Conservation (phyloP, 2,113 vertebrate species). For the Callipepla squamata region DNA sequence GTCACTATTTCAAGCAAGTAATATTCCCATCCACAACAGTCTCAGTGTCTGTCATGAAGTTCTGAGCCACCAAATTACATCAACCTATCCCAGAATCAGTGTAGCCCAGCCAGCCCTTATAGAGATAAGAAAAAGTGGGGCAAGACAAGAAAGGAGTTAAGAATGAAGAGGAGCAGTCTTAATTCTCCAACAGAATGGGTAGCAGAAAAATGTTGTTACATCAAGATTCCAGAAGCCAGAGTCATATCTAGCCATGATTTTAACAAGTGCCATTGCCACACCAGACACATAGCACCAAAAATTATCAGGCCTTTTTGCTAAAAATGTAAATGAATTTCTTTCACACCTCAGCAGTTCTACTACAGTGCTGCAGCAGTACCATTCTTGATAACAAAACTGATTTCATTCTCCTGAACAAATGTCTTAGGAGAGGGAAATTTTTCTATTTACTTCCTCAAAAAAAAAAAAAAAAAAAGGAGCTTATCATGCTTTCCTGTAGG, state of each 20-base stretch:
- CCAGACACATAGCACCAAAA: not conserved
- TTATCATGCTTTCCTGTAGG: not conserved
- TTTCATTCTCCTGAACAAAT: not conserved
- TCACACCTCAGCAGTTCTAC: not conserved
- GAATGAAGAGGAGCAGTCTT: not conserved
- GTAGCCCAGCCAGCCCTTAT: not conserved
- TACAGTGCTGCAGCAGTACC: not conserved
- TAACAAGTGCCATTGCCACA: not conserved
- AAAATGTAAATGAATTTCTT: not conserved
- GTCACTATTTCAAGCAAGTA: not conserved
- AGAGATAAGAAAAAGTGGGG: not conserved
- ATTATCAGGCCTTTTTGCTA: not conserved
- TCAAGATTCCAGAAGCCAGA: not conserved
- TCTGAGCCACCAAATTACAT: not conserved
- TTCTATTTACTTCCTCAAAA: not conserved
- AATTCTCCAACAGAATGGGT: not conserved
- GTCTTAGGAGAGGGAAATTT: not conserved
- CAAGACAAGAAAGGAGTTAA: not conserved
- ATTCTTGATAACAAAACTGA: not conserved
- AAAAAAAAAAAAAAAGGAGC: not conserved
- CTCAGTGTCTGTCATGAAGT: not conserved
- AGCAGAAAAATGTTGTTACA: not conserved
- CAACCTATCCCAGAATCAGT: not conserved
- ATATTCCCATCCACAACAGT: not conserved
- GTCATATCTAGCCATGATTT: not conserved